Evolutionary conservation across 2,113 vertebrate species (phyloP).

Genomic region (Perognathus longimembris): DNA sequence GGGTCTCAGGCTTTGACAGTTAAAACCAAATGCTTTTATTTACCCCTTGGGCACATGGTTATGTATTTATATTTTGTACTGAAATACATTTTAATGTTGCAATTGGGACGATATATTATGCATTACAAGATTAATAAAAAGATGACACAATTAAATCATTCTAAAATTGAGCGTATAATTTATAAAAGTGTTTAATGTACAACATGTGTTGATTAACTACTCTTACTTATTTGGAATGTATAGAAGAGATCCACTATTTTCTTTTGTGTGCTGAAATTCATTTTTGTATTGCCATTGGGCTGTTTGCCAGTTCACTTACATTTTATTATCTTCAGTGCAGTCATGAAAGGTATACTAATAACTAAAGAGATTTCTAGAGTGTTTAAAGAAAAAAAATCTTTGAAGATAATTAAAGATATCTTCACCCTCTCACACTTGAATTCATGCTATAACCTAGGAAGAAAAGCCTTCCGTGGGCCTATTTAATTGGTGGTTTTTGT

Average conservation of each 20-base stretch:
- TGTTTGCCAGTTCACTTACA: background rate
- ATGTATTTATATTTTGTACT: background rate
- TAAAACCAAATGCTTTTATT: background rate
- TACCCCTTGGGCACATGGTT: background rate
- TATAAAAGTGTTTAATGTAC: background rate
- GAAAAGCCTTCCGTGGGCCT: background rate
- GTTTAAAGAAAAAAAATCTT: background rate
- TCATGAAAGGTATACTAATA: background rate
- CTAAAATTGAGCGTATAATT: background rate
- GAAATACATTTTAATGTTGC: conserved; percentile 33
- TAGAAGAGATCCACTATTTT: background rate
- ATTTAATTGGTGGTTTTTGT: background rate
- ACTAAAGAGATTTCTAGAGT: conserved; percentile 30
- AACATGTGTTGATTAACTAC: background rate
- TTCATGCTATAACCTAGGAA: conserved; percentile 18
- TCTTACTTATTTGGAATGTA: background rate
- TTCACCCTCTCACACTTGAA: background rate
- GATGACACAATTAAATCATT: background rate
- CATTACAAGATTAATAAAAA: background rate
- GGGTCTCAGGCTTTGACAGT: background rate
- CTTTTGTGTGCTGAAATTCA: background rate
- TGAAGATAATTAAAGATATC: background rate
- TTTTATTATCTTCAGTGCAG: background rate
- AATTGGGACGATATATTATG: background rate
- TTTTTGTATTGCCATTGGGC: background rate